Evolutionary conservation across 2,888 invertebrate genomes (phyloP).

Genomic region (Priocnemis perturbator): DNA sequence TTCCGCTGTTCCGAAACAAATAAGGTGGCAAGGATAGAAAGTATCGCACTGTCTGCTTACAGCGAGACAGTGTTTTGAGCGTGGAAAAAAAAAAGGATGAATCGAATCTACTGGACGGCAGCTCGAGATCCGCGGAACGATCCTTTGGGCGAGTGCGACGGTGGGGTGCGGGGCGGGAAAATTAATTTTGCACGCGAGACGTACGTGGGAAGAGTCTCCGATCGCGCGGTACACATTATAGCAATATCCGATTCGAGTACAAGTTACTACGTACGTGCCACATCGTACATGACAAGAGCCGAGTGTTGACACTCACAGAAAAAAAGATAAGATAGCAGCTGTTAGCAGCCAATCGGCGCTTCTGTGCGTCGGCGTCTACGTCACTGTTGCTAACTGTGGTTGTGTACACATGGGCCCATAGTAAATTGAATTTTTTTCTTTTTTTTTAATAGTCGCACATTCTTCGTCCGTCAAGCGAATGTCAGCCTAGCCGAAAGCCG

Average conservation of each 20-base stretch:
- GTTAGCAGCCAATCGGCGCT: conserved; percentile 57
- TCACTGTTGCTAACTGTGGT: conserved; percentile 53
- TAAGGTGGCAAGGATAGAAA: too few relatives aligned
- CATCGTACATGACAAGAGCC: conserved; percentile 38
- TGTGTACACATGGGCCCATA: conserved; percentile 12
- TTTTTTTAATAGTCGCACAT: conserved; percentile 6
- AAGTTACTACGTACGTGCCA: conserved; percentile 17
- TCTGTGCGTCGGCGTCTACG: conserved; percentile 42
- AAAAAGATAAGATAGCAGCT: conserved; percentile 62
- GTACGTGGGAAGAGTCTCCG: conserved; percentile 12
- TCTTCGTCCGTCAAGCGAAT: neutral
- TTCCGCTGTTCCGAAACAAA: too few relatives aligned
- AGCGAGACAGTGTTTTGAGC: too few relatives aligned
- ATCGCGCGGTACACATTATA: conserved; percentile 1
- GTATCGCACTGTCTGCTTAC: too few relatives aligned
- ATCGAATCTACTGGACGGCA: too few relatives aligned
- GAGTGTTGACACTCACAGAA: conserved; percentile 58
- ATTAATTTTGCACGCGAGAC: neutral
- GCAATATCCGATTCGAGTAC: conserved; percentile 19
- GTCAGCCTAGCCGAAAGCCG: neutral
- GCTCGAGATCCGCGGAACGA: too few relatives aligned
- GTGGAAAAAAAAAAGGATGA: too few relatives aligned
- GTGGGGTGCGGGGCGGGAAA: too few relatives aligned
- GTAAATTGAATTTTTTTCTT: neutral
- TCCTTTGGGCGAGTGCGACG: too few relatives aligned